Evolutionary conservation across 2,113 vertebrate species (phyloP).

Genomic region (Chionis minor): DNA sequence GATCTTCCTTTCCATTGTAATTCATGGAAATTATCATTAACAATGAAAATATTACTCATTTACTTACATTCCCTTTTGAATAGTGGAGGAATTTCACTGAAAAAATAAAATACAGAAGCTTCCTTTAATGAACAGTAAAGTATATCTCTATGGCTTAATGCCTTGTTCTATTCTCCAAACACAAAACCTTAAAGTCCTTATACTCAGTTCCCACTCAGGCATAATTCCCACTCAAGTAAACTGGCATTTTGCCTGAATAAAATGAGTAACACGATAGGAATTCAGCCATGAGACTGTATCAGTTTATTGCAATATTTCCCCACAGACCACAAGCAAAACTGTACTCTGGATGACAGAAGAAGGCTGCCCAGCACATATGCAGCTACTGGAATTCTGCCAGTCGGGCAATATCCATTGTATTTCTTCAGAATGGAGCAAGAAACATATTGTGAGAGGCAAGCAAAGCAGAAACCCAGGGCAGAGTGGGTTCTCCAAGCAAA

Average conservation of each 20-base stretch:
- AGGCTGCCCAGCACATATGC: conserved; percentile 30
- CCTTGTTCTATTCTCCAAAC: background rate
- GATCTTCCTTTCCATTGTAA: conserved; percentile 43
- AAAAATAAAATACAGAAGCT: conserved; percentile 25
- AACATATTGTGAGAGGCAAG: background rate
- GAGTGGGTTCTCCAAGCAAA: background rate
- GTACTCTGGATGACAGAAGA: conserved; percentile 13
- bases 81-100: conserved; percentile 49
- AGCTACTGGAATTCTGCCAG: conserved; percentile 41
- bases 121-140: conserved; percentile 55
- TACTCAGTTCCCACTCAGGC: background rate
- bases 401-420: background rate
- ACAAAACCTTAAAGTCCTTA: background rate
- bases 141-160: conserved; percentile 31
- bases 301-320: conserved; percentile 55
- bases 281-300: conserved; percentile 26
- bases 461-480: background rate
- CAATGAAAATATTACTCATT: conserved; percentile 56
- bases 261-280: conserved; percentile 14
- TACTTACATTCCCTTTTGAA: conserved; percentile 64
- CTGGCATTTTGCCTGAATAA: conserved; percentile 41
- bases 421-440: background rate
- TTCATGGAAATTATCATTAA: conserved; percentile 63
- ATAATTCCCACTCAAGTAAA: conserved; percentile 3
- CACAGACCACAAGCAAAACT: conserved; percentile 36